A percentile compares a stretch with the other conserved stretches of the same genome.
Conservation (phyloP, 2,113 vertebrate genomes). For the Ptilonorhynchus violaceus region DNA sequence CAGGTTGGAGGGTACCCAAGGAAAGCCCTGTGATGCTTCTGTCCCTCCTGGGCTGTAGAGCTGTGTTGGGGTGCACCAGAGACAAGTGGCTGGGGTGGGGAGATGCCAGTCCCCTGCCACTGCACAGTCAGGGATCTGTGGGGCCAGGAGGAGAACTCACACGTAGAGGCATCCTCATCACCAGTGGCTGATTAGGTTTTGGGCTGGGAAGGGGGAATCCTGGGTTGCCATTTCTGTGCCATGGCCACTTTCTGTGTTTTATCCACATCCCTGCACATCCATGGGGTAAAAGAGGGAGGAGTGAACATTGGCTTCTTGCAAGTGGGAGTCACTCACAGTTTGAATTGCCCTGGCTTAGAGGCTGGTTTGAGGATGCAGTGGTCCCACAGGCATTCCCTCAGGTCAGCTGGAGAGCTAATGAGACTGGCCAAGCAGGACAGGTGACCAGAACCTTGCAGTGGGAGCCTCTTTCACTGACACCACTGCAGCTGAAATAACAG, state of each 20-base stretch:
- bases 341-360: neutral
- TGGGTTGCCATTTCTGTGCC: accelerated
- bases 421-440: neutral
- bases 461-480: neutral
- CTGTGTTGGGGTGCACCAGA: accelerated
- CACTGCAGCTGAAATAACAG: neutral
- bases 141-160: neutral
- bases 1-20: neutral
- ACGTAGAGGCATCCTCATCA: neutral
- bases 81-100: neutral
- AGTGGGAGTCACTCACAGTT: neutral
- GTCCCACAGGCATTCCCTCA: accelerated
- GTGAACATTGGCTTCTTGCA: accelerated
- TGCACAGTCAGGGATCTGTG: neutral
- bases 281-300: neutral
- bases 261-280: neutral
- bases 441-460: neutral
- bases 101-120: neutral
- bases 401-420: neutral
- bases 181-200: neutral
- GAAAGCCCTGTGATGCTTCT: neutral
- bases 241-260: neutral
- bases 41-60: neutral
- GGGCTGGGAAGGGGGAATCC: neutral
- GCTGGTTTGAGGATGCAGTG: neutral